These are phyloP conservation scores for Luidia sarsii DNA, from an alignment of 53 echinoderm and acorn worm genomes.

Conservation along the genomic window DNA sequence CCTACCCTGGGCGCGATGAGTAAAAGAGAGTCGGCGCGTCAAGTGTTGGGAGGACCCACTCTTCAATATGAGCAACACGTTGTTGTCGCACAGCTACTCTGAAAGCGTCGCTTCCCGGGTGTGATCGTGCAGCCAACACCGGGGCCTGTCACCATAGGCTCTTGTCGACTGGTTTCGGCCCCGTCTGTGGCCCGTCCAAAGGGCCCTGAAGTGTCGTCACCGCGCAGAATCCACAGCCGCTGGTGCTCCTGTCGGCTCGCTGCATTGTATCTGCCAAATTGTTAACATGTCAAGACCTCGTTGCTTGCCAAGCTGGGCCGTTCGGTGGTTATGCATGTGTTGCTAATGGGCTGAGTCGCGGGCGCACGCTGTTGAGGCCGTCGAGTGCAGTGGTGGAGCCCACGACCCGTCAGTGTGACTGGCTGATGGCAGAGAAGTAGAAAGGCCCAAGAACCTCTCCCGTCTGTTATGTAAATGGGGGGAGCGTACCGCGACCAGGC, in stretches of 20 bases:
- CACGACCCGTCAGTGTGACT: not conserved
- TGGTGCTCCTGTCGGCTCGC: not conserved
- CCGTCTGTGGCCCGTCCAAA: no score
- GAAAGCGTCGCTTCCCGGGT: not conserved
- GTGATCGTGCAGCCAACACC: not conserved
- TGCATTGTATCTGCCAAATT: slow-evolving; percentile 10
- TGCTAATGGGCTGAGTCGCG: slow-evolving; percentile 22
- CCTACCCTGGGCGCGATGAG: no score
- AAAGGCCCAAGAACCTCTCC: slow-evolving; percentile 8
- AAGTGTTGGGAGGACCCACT: no score
- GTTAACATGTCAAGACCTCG: not conserved
- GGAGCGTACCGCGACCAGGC: no score
- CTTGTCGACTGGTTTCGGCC: not conserved
- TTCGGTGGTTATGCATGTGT: slow-evolving; percentile 23
- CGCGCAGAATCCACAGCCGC: slow-evolving; percentile 1
- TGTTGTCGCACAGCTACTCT: not conserved
- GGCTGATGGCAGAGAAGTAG: not conserved
- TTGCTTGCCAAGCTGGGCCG: no score
- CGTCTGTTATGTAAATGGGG: no score
- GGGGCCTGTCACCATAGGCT: not conserved
- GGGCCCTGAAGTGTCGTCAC: no score
- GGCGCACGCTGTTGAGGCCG: slow-evolving; percentile 19
- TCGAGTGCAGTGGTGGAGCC: slow-evolving; percentile 11
- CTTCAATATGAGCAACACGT: slow-evolving; percentile 47
- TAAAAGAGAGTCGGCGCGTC: no score